Base-by-base conservation (phyloP, 2,888 invertebrate species). In the Acrobasis suavella region DNA sequence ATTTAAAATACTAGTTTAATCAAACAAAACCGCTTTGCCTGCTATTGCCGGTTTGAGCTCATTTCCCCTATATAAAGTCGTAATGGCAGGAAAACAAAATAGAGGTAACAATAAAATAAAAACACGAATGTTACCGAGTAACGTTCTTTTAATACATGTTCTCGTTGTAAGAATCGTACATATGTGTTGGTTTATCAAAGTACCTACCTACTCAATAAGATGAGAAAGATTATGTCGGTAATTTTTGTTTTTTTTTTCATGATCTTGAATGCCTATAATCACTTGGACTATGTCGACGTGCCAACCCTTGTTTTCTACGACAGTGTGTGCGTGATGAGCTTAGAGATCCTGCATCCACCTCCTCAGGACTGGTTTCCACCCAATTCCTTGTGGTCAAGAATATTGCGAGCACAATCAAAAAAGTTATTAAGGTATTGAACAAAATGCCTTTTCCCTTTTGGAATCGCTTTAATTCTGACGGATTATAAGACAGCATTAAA, bases 311-410 rank as follows among this genome's bases (percentile, higher is more conserved):
- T 54, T 70, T 66, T 64, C 70, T 75, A 2, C 71, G 69, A 3
- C 76, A 75, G 60, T 65, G 71, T 12, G 65, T 64, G 54, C 70
- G 75, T 12, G 78, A 68, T 8, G 80, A 65, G 58, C 76, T 69
- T n/a, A 87, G 72, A 9, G 78, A 68, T 3, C 89, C 89, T 9
- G 89, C 76, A 60, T 89, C 87, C 1, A 87, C 78, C 68, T 88
- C 89, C 65, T 88, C 88, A 0, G 89, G 88, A 6, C 78, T 70
- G 5, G 76, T 81, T 1, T 80, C 78, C 67, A 83, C 85, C 88
- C 85, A 87, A 66, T 85, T 80, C 49, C 77, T 81, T 1, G 80
- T 83, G 17, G 70, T 56, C 14, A 78, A 62, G 67, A 85, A 86
- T 42, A 83, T 46, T 10, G 72, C 68, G 3, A 85, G 46, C 0